These are phyloP conservation scores for Turnix velox DNA, from an alignment of 2,113 vertebrate genomes.

Conservation along the genomic window DNA sequence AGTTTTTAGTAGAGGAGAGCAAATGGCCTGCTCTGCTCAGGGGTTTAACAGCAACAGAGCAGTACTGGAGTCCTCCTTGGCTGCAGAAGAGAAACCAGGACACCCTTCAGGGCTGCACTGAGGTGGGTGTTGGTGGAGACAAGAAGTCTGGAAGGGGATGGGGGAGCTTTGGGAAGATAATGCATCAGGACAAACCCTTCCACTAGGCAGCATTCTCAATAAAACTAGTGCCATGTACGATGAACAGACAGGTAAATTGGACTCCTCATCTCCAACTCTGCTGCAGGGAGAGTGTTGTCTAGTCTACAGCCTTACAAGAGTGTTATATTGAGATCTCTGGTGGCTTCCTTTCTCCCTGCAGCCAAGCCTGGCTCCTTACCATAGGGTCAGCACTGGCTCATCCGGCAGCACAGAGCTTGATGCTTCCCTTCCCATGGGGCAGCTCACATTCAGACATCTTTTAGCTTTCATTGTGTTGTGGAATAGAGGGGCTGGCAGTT, in stretches of 20 bases:
- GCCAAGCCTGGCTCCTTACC: rapidly evolving
- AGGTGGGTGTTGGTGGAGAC: background rate
- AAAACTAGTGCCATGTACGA: rapidly evolving
- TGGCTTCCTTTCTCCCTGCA: background rate
- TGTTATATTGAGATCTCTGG: rapidly evolving
- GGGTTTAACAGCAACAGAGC: background rate
- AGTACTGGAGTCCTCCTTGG: background rate
- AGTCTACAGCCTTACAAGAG: background rate
- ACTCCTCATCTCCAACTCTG: background rate
- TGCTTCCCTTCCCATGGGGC: background rate
- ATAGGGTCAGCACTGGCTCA: background rate
- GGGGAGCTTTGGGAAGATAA: background rate
- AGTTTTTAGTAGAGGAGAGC: background rate
- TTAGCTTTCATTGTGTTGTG: background rate
- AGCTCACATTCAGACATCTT: background rate
- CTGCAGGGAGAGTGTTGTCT: background rate
- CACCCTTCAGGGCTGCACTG: background rate
- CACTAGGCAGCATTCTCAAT: background rate
- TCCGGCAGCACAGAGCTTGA: background rate
- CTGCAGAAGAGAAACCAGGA: background rate
- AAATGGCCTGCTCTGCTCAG: background rate
- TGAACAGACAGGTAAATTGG: background rate
- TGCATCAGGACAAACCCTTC: background rate
- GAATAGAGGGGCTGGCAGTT: constrained; percentile 35
- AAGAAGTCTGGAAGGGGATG: background rate